Base-by-base conservation (phyloP, 2,797 vertebrate species). In the Paramormyrops hopkinsi region DNA sequence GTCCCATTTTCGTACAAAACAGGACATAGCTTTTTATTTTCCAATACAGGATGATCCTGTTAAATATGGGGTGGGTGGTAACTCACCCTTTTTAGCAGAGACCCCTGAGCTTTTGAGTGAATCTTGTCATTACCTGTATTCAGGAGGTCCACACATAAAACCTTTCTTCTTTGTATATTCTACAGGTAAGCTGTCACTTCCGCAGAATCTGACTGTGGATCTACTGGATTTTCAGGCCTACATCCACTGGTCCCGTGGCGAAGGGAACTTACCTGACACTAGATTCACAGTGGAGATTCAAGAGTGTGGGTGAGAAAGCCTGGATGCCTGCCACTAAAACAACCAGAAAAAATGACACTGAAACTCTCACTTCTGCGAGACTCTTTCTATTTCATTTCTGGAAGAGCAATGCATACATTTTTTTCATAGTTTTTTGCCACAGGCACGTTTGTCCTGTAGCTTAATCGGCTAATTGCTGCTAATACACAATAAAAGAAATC, bases 141-240 rank as follows among this genome's bases (percentile, higher is more conserved):
- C 4, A 19, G 12, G 14, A 44, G 73, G 17, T 17, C 2, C 6
- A n/a, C 50, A 53, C n/a, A 79, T 25, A 12, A 37, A 59, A 53
- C 17, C 25, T 50, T 12, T 37, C 5, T 44, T 19, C 25, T 44
- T 37, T 51, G 50, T 25, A 46, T 56, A 33, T 46, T 19, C 90
- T 37, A 48, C 88, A 94, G 93, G 86, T 69, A 46, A 46, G 14
- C 88, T 93, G 33, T 90, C 62, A 29, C 90, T 86, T n/a, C 93
- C 93, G 37, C 82, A 89, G 22, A 93, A 93, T 79, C 87, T 93
- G 33, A 91, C 11, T 56, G 91, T 94, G 48, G 87, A 59, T 33
- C 50, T 93, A 33, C 29, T 91, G 88, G 93, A 94, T 73, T 93
- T 93, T 90, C 82, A 87, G 14, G 88, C 82, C 4, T 54, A 22